Base-by-base conservation (phyloP, 2,888 invertebrate species). In the Pteria penguin region DNA sequence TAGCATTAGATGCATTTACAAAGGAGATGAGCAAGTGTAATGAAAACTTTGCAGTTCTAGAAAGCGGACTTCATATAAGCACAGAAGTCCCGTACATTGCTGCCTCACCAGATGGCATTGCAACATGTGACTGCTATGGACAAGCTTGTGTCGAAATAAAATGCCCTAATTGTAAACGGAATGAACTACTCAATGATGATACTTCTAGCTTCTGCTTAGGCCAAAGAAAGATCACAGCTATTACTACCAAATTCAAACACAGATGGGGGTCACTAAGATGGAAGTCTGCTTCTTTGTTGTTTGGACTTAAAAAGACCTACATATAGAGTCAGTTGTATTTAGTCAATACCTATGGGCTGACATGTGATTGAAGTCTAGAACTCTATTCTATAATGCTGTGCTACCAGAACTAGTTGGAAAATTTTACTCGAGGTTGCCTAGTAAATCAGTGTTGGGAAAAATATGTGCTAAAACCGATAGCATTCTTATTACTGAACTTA, bases 111-210 rank as follows among this genome's bases (percentile, higher is more conserved):
- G 75, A 65, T 71, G 75, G 55, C 8, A 29, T 71, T 8, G 31
- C 55, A 26, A 31, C 66, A 18, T 75, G 75, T 75, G 75, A 75
- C 52, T 75, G 75, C 24, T 75, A 70, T 45, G 75, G 75, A 3
- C 33, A 32, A 52, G 52, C 55, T 22, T 2, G 26, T 8, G 54
- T 75, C 1, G 75, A 75, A 70, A 45, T 71, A 2, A 75, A 75
- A 29, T 75, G 75, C 29, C 70, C 75, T 4, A 65, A 33, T 45
- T 58, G 70, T 65, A 55, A 8, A 31, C 32, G 62, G 26, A n/a
- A 71, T 32, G n/a, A 5, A 11, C 18, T 8, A 4, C n/a, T 71
- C 22, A 33, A 55, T 55, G 4, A 4, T 8, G 24, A 24, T 18
- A 3, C 55, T 22, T 4, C 31, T 14, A 52, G 2, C 33, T 24